Conservation (phyloP, 2,888 invertebrate species). For the Andrena dorsata region DNA sequence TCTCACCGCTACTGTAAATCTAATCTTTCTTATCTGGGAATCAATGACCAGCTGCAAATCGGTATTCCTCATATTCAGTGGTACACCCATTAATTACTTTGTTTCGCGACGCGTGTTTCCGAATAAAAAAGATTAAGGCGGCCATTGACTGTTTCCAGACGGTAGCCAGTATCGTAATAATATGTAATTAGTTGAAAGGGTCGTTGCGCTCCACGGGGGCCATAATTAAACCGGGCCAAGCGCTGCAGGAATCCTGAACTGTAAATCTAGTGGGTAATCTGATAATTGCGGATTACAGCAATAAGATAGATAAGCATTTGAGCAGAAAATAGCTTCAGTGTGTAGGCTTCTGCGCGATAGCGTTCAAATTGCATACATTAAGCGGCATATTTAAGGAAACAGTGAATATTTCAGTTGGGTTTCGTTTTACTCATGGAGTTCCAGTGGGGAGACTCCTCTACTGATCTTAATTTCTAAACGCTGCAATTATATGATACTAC, state of each 20-base stretch:
- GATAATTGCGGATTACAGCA: conserved; percentile 48
- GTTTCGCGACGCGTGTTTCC: not conserved
- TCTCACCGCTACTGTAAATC: not conserved
- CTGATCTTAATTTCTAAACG: not conserved
- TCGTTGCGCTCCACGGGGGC: not conserved
- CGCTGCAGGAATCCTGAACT: conserved; percentile 24
- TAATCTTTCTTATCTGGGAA: conserved; percentile 28
- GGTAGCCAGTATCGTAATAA: conserved; percentile 21
- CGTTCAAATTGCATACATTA: conserved; percentile 13
- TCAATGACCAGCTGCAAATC: conserved; percentile 17
- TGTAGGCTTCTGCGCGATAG: not conserved
- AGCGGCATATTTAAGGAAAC: not conserved
- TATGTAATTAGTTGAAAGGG: conserved; percentile 31
- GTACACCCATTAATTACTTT: not conserved
- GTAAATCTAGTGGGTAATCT: conserved; percentile 51
- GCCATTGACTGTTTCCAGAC: not conserved
- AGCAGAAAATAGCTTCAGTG: conserved; percentile 39
- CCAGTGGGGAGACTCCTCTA: not conserved
- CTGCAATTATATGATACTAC: not conserved
- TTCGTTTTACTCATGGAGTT: not conserved
- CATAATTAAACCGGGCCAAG: conserved; percentile 38
- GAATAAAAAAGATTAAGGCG: not conserved
- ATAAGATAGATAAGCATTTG: conserved; percentile 50
- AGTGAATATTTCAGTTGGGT: conserved; percentile 13
- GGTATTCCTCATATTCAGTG: conserved; percentile 9